A percentile compares a stretch with the other conserved stretches of the same genome.
Evolutionary conservation across 2,888 invertebrate genomes (phyloP).

Genomic region (Oxyteleia sp.): DNA sequence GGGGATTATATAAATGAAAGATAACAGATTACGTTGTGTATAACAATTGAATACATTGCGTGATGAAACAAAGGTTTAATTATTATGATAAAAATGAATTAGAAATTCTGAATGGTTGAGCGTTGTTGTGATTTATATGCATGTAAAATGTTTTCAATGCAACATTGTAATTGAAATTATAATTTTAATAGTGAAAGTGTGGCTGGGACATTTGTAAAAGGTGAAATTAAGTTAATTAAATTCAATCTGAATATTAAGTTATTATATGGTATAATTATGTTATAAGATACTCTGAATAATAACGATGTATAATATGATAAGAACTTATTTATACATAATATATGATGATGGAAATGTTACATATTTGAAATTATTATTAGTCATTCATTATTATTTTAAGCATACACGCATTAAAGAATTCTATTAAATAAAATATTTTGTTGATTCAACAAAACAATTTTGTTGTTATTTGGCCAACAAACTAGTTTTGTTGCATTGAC

Average conservation of each 20-base stretch:
- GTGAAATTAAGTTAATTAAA: constrained; percentile 31
- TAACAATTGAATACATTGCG: constrained; percentile 56
- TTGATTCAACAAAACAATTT: too few species aligned
- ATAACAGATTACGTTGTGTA: constrained; percentile 47
- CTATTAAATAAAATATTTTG: too few species aligned
- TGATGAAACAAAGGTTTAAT: constrained; percentile 65
- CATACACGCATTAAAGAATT: too few species aligned
- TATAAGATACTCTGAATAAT: not conserved
- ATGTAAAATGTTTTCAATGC: constrained; percentile 44
- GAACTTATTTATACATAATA: too few species aligned
- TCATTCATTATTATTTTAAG: too few species aligned
- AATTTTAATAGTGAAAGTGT: constrained; percentile 59
- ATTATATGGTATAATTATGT: not conserved
- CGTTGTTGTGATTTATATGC: constrained; percentile 53
- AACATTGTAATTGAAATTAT: constrained; percentile 55
- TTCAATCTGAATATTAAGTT: not conserved
- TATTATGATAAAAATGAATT: constrained; percentile 55
- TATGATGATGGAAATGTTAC: too few species aligned
- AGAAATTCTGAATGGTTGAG: constrained; percentile 46
- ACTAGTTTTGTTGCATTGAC: too few species aligned
- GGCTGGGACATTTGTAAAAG: constrained; percentile 2
- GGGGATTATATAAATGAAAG: constrained; percentile 53
- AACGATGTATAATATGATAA: too few species aligned
- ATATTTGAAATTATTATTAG: too few species aligned
- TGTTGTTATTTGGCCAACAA: too few species aligned